phyloP scores from a whole-genome alignment of 2,888 invertebrate species.

The Amblyjoppa fuscipennis region DNA sequence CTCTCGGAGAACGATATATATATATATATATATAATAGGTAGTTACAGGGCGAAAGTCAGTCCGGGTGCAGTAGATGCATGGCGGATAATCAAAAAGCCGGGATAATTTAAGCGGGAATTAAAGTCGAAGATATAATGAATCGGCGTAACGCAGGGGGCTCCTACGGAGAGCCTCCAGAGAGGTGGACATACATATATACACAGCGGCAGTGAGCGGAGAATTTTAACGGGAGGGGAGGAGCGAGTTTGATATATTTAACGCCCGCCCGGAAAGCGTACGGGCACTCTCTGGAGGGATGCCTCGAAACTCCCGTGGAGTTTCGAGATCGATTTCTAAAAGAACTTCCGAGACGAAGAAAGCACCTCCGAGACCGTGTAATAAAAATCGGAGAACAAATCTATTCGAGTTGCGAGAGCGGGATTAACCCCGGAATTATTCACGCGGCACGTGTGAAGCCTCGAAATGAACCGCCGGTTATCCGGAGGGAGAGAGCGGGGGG shows the following conservation, averaged over 20 bases:
- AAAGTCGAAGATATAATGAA: conserved; percentile 47
- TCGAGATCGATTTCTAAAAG: conserved; percentile 5
- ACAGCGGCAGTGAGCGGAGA: neutral
- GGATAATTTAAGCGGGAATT: conserved; percentile 56
- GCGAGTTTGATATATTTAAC: conserved; percentile 30
- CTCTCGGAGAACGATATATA: no score
- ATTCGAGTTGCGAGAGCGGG: neutral
- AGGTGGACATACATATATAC: neutral
- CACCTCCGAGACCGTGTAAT: neutral
- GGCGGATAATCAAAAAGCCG: conserved; percentile 21
- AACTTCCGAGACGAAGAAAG: neutral
- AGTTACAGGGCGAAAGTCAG: neutral
- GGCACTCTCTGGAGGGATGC: neutral
- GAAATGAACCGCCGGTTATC: neutral
- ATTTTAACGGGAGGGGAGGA: conserved; percentile 1
- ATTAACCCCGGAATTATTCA: neutral
- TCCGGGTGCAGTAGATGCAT: no score
- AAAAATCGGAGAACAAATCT: neutral
- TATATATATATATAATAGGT: neutral
- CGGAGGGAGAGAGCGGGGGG: neutral
- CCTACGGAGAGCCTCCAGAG: neutral
- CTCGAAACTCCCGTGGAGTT: neutral
- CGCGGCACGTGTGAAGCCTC: neutral
- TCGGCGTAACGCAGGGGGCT: conserved; percentile 13
- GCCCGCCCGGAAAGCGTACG: conserved; percentile 2